phyloP scores from a whole-genome alignment of 2,888 invertebrate genomes.

The Ophonus ardosiacus region DNA sequence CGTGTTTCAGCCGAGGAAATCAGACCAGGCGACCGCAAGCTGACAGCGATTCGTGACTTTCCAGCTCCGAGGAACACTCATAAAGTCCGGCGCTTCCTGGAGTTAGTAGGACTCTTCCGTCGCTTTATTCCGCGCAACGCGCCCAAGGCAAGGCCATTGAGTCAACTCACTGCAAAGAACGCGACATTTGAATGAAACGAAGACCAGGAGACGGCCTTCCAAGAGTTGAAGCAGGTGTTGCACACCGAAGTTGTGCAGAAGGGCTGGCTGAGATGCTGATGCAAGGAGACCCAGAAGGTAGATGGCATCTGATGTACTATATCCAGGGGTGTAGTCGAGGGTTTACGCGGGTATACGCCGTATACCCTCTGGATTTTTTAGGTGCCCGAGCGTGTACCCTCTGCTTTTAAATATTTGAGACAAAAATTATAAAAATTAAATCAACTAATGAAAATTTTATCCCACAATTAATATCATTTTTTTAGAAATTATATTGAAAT shows the following conservation, averaged over 20 bases:
- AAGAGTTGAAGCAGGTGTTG: background rate
- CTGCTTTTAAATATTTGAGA: too few species aligned
- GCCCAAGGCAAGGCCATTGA: background rate
- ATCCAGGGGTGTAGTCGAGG: too few species aligned
- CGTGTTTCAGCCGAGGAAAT: slow-evolving; percentile 41
- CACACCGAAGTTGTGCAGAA: background rate
- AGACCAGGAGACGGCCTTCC: background rate
- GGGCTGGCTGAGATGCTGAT: slow-evolving; percentile 1
- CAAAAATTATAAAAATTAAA: too few species aligned
- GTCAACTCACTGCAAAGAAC: background rate
- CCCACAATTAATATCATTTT: too few species aligned
- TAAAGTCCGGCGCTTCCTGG: slow-evolving; percentile 7
- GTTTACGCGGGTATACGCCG: too few species aligned
- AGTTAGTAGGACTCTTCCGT: slow-evolving; percentile 1
- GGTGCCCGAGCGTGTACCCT: too few species aligned
- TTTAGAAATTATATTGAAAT: too few species aligned
- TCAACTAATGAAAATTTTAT: too few species aligned
- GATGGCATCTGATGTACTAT: slow-evolving; percentile 2
- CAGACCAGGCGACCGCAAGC: slow-evolving; percentile 42
- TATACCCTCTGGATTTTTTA: too few species aligned
- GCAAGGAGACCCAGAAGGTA: background rate
- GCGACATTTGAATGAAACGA: background rate
- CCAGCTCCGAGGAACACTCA: background rate
- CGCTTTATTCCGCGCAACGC: background rate
- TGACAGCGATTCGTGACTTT: background rate